Base-by-base conservation (phyloP, 2,797 vertebrate genomes). In the Rhinophrynus dorsalis region DNA sequence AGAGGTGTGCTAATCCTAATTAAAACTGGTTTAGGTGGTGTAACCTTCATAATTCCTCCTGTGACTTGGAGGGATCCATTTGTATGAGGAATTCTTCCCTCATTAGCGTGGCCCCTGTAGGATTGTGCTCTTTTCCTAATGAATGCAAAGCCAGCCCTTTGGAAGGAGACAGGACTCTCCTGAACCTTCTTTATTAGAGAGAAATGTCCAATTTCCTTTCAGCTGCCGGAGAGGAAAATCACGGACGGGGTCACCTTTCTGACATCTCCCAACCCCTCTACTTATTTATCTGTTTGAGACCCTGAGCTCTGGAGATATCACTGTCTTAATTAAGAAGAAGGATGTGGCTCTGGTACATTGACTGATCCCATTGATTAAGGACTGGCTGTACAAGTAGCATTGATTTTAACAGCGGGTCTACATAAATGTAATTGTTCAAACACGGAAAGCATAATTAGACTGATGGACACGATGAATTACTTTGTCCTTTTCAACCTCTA, bases 321-420 rank as follows among this genome's bases (percentile, higher is more conserved):
- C 89, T 91, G 90, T 93, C 90, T 92, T 94, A 91, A 94, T 94
- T 94, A 95, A 92, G 90, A 92, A 90, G 85, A 93, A 90, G 87
- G 88, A 93, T 91, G 89, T 88, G 89, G 91, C 88, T 87, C 84
- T 85, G 85, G 84, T 86, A 90, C 90, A 93, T 92, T 91, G 92
- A 94, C 90, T 88, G 90, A 90, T 91, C 88, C 80, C 88, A 95
- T 92, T 92, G 93, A 94, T 94, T 92, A 90, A 87, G 83, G 89
- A 90, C 87, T 85, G 89, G 90, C 89, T 85, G 88, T 88, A 89
- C 90, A 89, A 90, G 89, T 90, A 86, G 86, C 91, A 94, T 94
- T 86, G 93, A 95, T 93, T 93, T 88, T 86, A 88, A 87, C 86
- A 86, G 87, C 89, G 88, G 87, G 88, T 92, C 90, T 90, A 92